Base-by-base conservation (phyloP, 1,140 invertebrate species). In the Elysia chlorotica region DNA sequence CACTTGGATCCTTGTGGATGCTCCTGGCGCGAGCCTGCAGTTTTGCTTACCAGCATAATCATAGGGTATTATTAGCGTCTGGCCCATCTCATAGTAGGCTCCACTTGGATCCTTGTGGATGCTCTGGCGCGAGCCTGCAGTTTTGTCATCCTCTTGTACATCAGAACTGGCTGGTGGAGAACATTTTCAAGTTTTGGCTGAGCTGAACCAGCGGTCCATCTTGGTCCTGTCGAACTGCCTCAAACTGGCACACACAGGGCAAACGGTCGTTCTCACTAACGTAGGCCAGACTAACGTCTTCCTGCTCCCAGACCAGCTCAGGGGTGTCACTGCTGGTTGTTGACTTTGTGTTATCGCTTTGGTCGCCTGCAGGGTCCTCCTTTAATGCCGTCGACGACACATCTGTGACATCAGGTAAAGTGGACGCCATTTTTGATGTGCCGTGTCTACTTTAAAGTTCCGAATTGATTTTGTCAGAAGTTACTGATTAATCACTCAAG, bases 11-110 rank as follows among this genome's bases (percentile, higher is more conserved):
- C 14, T 76, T 76, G 48, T 79, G 79, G 31, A 84, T 81, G 14
- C 82, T n/a, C 2, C 82, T 66, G 0, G 78, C 82, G 23, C 65
- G 31, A 0, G 66, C 80, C 17, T 78, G 75, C 31, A 38, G 59
- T 53, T 81, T 21, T 3, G 56, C 72, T 73, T 77, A 84, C 82
- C 82, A 71, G 79, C 68, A 67, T 82, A 84, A 71, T 80, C 78
- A 1, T 81, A 81, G 3, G 82, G 82, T n/a, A 84, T 78, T 23
- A 81, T 57, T 3, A 84, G 35, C 0, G 81, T 84, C 74, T 84
- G 82, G 23, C 82, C 82, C 5, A 82, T 76, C 59, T 84, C 82
- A 25, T 76, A 81, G 54, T 80, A 84, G 14, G 77, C 75, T 19
- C 82, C 82, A 5, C 71, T 28, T n/a, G 63, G 59, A 69, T 84